These are phyloP conservation scores for Pipa parva DNA, from an alignment of 2,113 vertebrate genomes.

Conservation along the genomic window DNA sequence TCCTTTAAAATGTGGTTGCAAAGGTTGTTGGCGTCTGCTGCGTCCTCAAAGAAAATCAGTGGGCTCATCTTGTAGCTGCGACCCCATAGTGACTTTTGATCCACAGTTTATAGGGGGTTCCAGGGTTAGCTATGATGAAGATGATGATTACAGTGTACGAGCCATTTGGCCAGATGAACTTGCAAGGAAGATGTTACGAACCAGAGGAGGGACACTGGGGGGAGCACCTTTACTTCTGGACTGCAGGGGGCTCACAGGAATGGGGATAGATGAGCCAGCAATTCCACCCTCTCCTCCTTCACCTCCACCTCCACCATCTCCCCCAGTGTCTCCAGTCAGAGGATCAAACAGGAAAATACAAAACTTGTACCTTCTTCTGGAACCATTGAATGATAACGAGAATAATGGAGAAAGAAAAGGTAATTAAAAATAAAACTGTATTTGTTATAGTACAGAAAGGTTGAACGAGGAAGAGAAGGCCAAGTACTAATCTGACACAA, in stretches of 20 bases:
- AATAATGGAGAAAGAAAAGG: not conserved
- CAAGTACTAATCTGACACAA: no score
- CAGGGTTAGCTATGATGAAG: slow-evolving; percentile 54
- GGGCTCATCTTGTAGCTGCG: slow-evolving; percentile 77
- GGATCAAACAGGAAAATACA: slow-evolving; percentile 7
- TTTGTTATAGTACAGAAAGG: no score
- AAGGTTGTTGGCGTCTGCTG: slow-evolving; percentile 67
- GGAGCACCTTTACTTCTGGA: slow-evolving; percentile 63
- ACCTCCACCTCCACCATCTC: not conserved
- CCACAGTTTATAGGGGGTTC: slow-evolving; percentile 61
- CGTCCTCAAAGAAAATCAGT: slow-evolving; percentile 66
- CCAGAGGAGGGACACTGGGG: slow-evolving; percentile 36
- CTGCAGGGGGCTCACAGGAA: slow-evolving; percentile 67
- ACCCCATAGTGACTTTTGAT: slow-evolving; percentile 77
- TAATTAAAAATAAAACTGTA: no score
- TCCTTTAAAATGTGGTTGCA: slow-evolving; percentile 64
- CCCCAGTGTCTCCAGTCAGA: slow-evolving; percentile 10
- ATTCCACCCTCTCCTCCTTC: not conserved
- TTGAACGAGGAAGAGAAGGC: no score
- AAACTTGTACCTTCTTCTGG: slow-evolving; percentile 20
- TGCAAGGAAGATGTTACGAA: slow-evolving; percentile 60
- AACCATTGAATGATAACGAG: slow-evolving; percentile 15
- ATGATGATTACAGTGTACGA: slow-evolving; percentile 71
- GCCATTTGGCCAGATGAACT: slow-evolving; percentile 78
- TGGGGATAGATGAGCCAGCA: slow-evolving; percentile 16